Evolutionary conservation across 1,140 invertebrate species (phyloP).

Genomic region (Musca vetustissima): DNA sequence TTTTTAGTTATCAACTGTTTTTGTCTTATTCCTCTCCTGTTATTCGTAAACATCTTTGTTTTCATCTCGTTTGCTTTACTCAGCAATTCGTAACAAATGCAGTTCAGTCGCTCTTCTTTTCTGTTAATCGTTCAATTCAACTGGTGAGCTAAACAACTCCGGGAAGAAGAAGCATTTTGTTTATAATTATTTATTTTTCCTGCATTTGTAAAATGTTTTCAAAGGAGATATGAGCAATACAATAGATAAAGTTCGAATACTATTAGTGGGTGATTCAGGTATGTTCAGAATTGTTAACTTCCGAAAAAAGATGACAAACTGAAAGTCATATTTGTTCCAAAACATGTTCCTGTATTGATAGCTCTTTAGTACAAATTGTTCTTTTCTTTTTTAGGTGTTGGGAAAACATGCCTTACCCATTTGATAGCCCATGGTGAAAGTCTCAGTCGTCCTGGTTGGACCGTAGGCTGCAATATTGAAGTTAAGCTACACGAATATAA

Average conservation of each 20-base stretch:
- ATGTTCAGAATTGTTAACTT: slow-evolving; percentile 33
- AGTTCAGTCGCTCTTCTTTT: no score
- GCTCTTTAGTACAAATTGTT: background rate
- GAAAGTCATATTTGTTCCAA: background rate
- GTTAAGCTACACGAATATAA: slow-evolving; percentile 95
- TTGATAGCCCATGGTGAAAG: slow-evolving; percentile 86
- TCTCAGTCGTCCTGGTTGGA: slow-evolving; percentile 84
- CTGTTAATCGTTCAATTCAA: no score
- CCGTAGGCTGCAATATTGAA: slow-evolving; percentile 92
- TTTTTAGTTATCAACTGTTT: no score
- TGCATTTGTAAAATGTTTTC: no score
- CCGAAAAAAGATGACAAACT: background rate
- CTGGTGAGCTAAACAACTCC: no score
- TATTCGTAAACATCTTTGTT: no score
- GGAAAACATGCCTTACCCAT: slow-evolving; percentile 92
- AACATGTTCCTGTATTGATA: background rate
- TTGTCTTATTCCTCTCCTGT: no score
- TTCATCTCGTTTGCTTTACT: no score
- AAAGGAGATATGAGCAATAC: slow-evolving; percentile 26
- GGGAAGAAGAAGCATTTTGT: slow-evolving; percentile 13
- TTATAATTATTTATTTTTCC: background rate
- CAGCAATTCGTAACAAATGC: no score
- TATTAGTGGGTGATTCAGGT: slow-evolving; percentile 93
- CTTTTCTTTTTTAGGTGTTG: slow-evolving; percentile 71
- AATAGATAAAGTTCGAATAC: slow-evolving; percentile 86